A percentile compares a stretch with the other conserved stretches of the same genome.
These are phyloP conservation scores for Aphrocallistes beatrix DNA, from an alignment of 37 sponge, comb jelly and placozoan genomes.

Conservation along the genomic window DNA sequence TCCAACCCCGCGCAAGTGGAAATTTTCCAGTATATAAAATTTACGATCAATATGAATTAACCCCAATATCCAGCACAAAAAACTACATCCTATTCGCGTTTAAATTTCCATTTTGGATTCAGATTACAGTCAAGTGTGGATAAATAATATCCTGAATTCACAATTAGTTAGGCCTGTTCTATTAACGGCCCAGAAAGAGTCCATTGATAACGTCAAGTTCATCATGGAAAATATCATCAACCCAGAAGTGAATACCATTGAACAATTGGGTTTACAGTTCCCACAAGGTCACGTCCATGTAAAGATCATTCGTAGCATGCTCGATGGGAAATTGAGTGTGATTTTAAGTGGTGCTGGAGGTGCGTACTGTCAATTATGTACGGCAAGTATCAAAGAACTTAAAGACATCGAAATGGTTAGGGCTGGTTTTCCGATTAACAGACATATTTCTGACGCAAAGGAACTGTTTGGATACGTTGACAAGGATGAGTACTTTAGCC, in stretches of 20 bases:
- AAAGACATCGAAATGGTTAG: background rate
- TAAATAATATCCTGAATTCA: background rate
- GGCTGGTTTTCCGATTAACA: background rate
- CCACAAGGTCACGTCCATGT: background rate
- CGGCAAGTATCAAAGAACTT: background rate
- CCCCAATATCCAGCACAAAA: background rate
- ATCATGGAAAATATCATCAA: slow-evolving; percentile 15
- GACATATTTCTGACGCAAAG: background rate
- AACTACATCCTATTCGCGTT: background rate
- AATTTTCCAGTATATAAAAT: no score
- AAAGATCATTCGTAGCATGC: slow-evolving; percentile 7
- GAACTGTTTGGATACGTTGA: background rate
- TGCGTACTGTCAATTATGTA: background rate
- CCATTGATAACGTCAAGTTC: background rate
- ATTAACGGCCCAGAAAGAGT: slow-evolving; percentile 3
- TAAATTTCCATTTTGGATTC: background rate
- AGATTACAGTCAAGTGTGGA: background rate
- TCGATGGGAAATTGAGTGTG: background rate
- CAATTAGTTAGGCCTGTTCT: background rate
- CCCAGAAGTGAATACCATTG: background rate
- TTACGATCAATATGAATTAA: background rate
- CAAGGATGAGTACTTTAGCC: background rate
- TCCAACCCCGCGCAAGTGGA: no score
- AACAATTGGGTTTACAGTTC: background rate
- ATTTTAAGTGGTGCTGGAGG: slow-evolving; percentile 5